These are phyloP conservation scores for Chloroceryle amazona DNA, from an alignment of 2,797 vertebrate species.

Conservation along the genomic window DNA sequence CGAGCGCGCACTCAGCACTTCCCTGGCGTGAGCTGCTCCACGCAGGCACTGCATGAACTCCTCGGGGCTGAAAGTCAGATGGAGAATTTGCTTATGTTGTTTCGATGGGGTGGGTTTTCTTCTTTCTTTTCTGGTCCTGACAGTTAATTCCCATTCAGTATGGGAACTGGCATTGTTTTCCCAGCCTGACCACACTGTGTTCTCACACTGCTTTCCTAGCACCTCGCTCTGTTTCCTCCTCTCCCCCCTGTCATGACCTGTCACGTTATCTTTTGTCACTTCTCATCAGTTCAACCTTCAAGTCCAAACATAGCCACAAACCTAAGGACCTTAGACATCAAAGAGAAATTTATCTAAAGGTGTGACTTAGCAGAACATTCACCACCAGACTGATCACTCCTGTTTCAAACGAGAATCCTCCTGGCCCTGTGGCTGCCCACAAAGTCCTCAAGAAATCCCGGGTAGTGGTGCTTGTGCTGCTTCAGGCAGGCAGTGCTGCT, in stretches of 20 bases:
- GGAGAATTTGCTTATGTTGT: not conserved
- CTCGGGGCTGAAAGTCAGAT: not conserved
- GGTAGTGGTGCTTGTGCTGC: not conserved
- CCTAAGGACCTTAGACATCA: not conserved
- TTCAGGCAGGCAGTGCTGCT: not conserved
- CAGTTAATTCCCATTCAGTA: not conserved
- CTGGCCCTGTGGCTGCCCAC: not conserved
- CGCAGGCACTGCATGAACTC: not conserved
- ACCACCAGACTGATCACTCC: not conserved
- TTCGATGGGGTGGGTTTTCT: not conserved
- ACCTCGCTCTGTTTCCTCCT: not conserved
- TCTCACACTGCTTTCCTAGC: not conserved
- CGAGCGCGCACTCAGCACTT: not conserved
- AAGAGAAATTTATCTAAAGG: not conserved
- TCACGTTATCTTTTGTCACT: not conserved
- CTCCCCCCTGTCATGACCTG: not conserved
- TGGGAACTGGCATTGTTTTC: not conserved
- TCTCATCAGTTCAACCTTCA: not conserved
- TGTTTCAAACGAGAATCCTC: not conserved
- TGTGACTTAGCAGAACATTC: not conserved
- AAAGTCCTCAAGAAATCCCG: not conserved
- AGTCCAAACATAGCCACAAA: not conserved
- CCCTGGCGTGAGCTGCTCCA: not conserved
- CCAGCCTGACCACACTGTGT: not conserved
- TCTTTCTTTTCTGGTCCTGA: not conserved